Conservation (phyloP, 2,888 invertebrate species). For the Cryptus viduatorius region DNA sequence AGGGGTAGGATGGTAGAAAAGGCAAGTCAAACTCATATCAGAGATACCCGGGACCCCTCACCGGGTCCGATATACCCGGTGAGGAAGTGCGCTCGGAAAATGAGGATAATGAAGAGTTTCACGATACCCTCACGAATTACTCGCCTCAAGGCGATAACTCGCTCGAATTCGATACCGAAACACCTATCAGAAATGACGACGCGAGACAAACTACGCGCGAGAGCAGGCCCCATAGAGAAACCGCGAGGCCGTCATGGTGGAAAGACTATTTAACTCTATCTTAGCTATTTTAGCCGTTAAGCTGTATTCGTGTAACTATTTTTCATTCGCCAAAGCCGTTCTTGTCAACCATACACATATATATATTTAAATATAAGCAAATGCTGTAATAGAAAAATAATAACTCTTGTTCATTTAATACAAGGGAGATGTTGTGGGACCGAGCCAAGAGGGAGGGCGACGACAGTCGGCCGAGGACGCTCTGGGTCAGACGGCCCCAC, state of each 20-base stretch:
- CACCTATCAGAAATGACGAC: neutral
- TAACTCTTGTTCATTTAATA: too few species aligned
- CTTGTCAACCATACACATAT: too few species aligned
- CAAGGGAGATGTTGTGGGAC: too few species aligned
- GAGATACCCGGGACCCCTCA: too few species aligned
- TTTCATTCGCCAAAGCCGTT: too few species aligned
- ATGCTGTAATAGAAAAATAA: too few species aligned
- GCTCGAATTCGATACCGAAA: neutral
- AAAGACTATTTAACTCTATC: constrained; percentile 16
- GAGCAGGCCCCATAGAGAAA: constrained; percentile 22
- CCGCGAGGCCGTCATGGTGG: constrained; percentile 27
- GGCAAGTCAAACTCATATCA: neutral
- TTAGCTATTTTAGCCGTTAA: too few species aligned
- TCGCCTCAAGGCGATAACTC: neutral
- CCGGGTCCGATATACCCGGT: neutral
- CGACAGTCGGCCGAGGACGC: too few species aligned
- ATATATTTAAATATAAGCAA: too few species aligned
- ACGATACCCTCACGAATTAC: neutral
- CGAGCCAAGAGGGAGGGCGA: too few species aligned
- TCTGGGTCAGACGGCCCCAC: too few species aligned
- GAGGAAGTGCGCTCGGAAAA: constrained; percentile 9
- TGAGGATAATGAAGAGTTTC: neutral
- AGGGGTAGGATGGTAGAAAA: neutral
- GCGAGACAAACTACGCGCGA: neutral
- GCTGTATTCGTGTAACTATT: too few species aligned